Conservation (phyloP, 2,797 vertebrate species). For the Danio kyathit region DNA sequence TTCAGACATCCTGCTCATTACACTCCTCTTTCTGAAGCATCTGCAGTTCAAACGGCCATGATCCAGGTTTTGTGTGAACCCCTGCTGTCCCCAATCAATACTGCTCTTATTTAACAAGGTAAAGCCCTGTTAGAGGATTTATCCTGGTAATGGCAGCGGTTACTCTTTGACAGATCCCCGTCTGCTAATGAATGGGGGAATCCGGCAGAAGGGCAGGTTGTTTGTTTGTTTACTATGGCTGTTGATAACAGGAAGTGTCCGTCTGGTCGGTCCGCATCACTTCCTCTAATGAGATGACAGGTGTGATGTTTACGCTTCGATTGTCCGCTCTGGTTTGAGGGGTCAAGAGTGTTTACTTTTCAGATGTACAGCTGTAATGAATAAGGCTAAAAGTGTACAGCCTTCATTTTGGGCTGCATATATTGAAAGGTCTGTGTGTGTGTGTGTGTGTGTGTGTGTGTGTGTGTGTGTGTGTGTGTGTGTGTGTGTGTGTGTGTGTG, state of each 20-base stretch:
- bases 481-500: too few species aligned
- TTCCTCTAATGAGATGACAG: conserved; percentile 81
- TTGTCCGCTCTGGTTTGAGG: conserved; percentile 72
- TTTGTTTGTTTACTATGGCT: conserved; percentile 72
- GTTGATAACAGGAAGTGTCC: conserved; percentile 68
- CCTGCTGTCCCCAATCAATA: conserved; percentile 74
- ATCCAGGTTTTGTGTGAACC: conserved; percentile 60
- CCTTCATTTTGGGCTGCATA: conserved; percentile 57
- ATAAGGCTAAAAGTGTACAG: conserved; percentile 60
- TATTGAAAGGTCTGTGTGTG: conserved; percentile 42
- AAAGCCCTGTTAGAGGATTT: conserved; percentile 76
- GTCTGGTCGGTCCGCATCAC: conserved; percentile 66
- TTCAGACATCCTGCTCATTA: conserved; percentile 19
- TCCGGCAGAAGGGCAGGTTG: conserved; percentile 70
- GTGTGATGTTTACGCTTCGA: conserved; percentile 73
- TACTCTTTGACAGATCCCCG: conserved; percentile 72
- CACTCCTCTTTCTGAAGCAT: conserved; percentile 52
- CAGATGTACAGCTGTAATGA: conserved; percentile 69
- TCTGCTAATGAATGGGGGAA: conserved; percentile 76
- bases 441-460: too few species aligned
- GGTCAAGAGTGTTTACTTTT: conserved; percentile 63
- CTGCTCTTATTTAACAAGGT: conserved; percentile 75
- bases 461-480: too few species aligned
- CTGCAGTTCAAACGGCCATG: conserved; percentile 58
- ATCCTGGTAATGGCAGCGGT: conserved; percentile 70